Conservation (phyloP, 2,888 invertebrate genomes). For the Nezara viridula region DNA sequence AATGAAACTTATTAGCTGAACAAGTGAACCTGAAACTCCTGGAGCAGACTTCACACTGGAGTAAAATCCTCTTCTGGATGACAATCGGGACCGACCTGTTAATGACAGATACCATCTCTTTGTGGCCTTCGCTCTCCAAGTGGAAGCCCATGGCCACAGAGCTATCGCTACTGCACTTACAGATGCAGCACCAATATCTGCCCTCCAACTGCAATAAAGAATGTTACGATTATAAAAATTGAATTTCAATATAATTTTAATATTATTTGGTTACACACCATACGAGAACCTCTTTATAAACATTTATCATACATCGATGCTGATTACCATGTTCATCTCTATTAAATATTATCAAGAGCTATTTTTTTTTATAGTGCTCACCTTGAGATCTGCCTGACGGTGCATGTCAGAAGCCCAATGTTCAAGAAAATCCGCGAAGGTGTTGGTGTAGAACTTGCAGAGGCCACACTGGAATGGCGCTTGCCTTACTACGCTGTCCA, state of each 20-base stretch:
- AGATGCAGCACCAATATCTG: constrained; percentile 80
- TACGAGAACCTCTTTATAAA: no score
- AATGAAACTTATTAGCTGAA: background rate
- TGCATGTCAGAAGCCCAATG: constrained; percentile 83
- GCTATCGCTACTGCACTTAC: constrained; percentile 78
- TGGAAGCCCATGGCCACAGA: constrained; percentile 79
- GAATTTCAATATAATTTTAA: no score
- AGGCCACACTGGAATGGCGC: constrained; percentile 88
- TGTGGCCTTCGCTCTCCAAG: constrained; percentile 77
- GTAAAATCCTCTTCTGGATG: constrained; percentile 77
- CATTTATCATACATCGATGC: no score
- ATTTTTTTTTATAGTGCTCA: no score
- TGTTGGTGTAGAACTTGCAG: constrained; percentile 89
- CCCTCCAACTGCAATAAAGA: constrained; percentile 69
- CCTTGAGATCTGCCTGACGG: constrained; percentile 70
- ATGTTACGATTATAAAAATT: background rate
- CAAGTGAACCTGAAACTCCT: constrained; percentile 76
- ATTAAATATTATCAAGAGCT: no score
- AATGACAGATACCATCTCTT: constrained; percentile 81
- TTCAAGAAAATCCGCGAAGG: constrained; percentile 77
- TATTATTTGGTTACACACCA: no score
- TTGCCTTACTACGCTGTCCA: constrained; percentile 82
- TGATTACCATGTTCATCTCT: no score
- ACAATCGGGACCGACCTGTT: constrained; percentile 86
- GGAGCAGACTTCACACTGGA: constrained; percentile 78